phyloP scores from a whole-genome alignment of 53 echinoderm and acorn worm genomes.

The Zoroaster sp. region DNA sequence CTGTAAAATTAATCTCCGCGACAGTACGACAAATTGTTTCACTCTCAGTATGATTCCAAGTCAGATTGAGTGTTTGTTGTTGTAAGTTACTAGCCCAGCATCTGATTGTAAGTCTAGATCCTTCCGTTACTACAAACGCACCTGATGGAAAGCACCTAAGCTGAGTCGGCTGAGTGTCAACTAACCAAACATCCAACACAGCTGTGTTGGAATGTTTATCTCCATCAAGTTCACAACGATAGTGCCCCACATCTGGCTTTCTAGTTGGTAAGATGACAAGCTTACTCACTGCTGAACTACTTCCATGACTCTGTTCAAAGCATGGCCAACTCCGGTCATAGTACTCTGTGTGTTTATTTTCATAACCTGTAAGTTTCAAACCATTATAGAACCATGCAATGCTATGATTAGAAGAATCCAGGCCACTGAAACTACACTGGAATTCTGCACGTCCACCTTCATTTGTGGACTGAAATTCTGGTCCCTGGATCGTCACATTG shows the following conservation, averaged over 20 bases:
- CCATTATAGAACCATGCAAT: not conserved
- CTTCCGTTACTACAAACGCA: not conserved
- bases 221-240: not conserved
- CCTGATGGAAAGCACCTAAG: slow-evolving; percentile 15
- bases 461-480: not conserved
- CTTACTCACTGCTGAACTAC: slow-evolving; percentile 2
- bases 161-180: too few relatives aligned
- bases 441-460: slow-evolving; percentile 13
- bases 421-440: not conserved
- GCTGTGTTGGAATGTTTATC: not conserved
- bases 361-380: not conserved
- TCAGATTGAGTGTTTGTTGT: not conserved
- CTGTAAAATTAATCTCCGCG: not conserved
- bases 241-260: not conserved
- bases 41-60: not conserved
- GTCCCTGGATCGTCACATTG: not conserved
- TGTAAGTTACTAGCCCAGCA: not conserved
- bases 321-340: not conserved
- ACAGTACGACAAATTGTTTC: not conserved
- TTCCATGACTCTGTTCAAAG: not conserved
- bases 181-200: not conserved
- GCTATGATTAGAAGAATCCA: not conserved
- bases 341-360: not conserved
- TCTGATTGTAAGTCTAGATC: not conserved
- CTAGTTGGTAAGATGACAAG: slow-evolving; percentile 10